Conservation (phyloP, 2,797 vertebrate genomes). For the Megalops cyprinoides region DNA sequence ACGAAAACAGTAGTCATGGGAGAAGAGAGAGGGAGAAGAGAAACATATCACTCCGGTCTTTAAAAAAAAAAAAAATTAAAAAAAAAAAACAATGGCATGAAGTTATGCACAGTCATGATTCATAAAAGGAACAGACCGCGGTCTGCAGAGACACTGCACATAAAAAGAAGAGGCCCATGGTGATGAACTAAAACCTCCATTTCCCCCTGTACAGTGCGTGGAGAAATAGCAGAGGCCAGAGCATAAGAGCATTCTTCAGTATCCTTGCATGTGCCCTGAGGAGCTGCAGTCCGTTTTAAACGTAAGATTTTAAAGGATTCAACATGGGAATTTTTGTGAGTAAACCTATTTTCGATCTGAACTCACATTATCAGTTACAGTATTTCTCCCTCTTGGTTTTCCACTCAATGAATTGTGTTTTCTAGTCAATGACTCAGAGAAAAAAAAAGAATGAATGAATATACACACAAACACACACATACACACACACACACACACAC, state of each 20-base stretch:
- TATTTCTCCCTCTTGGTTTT: constrained; percentile 55
- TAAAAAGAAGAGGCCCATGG: constrained; percentile 31
- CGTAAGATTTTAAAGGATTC: constrained; percentile 51
- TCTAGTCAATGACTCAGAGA: constrained; percentile 57
- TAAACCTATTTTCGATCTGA: constrained; percentile 55
- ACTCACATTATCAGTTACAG: constrained; percentile 56
- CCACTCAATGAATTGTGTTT: constrained; percentile 59
- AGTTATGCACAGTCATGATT: constrained; percentile 15
- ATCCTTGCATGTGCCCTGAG: constrained; percentile 45
- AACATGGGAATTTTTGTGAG: constrained; percentile 59
- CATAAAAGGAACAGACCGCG: constrained; percentile 20
- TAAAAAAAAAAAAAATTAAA: not conserved
- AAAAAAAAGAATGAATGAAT: not conserved
- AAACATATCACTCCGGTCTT: constrained; percentile 32
- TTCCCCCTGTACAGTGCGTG: constrained; percentile 24
- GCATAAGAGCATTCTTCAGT: constrained; percentile 39
- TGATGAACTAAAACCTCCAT: constrained; percentile 33
- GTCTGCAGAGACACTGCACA: constrained; percentile 39
- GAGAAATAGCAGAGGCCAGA: constrained; percentile 33
- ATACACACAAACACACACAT: not conserved
- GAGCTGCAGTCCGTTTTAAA: constrained; percentile 44
- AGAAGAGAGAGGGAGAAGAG: constrained; percentile 17
- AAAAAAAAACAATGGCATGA: constrained; percentile 20
- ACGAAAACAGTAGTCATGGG: constrained; percentile 29
- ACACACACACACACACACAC: not conserved